Conservation (phyloP, 1,140 invertebrate species). For the Cyphomyrmex costatus region DNA sequence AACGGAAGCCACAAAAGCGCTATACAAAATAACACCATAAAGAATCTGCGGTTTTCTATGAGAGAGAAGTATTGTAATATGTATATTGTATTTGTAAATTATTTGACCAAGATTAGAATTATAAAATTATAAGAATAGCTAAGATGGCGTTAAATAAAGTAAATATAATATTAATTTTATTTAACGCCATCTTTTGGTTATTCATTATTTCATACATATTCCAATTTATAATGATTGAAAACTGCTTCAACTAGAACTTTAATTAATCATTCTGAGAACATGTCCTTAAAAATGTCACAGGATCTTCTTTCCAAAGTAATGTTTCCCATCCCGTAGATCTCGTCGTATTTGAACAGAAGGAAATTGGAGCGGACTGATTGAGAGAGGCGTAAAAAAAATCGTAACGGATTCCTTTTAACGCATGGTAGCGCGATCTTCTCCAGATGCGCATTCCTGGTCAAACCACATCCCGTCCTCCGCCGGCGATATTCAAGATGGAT, state of each 20-base stretch:
- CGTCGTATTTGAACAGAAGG: neutral
- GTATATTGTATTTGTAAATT: neutral
- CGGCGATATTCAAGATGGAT: conserved; percentile 66
- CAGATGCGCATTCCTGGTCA: conserved; percentile 71
- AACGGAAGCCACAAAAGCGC: neutral
- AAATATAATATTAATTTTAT: conserved; percentile 13
- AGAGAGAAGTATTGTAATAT: neutral
- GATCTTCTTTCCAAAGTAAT: neutral
- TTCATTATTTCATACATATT: neutral
- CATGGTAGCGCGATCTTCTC: conserved; percentile 42
- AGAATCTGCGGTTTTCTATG: neutral
- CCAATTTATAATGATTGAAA: neutral
- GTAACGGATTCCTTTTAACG: conserved; percentile 60
- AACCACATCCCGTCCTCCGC: conserved; percentile 59
- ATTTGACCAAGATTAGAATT: neutral
- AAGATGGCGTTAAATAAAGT: too few relatives aligned
- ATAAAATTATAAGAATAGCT: too few relatives aligned
- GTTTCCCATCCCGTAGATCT: neutral
- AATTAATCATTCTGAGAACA: neutral
- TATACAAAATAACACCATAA: neutral
- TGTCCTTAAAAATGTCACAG: neutral
- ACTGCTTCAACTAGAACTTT: neutral
- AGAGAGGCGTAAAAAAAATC: conserved; percentile 35
- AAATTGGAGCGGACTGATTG: neutral
- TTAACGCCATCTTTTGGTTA: neutral